Evolutionary conservation across 2,888 invertebrate species (phyloP).

Genomic region (Phyllotreta striolata): DNA sequence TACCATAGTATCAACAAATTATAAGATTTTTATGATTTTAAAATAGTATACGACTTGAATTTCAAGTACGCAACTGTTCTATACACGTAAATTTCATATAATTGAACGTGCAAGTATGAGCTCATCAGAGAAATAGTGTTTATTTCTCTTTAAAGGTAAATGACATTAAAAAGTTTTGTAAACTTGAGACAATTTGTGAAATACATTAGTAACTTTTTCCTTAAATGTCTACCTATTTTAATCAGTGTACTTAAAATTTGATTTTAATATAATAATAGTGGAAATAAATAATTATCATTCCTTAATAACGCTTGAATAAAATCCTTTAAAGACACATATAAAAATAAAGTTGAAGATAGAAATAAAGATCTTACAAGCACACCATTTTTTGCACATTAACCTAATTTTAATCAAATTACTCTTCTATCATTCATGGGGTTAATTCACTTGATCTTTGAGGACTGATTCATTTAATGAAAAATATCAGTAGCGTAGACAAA

Average conservation of each 20-base stretch:
- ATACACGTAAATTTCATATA: conserved; percentile 13
- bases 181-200: neutral
- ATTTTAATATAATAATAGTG: conserved; percentile 1
- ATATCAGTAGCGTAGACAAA: conserved; percentile 14
- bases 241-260: neutral
- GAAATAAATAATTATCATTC: no score
- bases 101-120: conserved; percentile 21
- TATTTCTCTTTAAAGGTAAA: conserved; percentile 18
- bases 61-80: neutral
- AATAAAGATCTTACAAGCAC: neutral
- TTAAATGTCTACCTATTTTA: neutral
- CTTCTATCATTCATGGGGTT: conserved; percentile 25
- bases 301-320: no score
- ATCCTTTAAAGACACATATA: no score
- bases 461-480: conserved; percentile 24
- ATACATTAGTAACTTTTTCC: neutral
- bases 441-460: conserved; percentile 26
- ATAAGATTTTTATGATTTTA: no score
- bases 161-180: conserved; percentile 9
- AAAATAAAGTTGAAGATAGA: no score
- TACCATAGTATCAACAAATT: no score
- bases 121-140: conserved; percentile 12
- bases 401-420: conserved; percentile 15
- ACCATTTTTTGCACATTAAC: neutral
- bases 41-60: no score